These are phyloP conservation scores for Dermolepida albohirtum DNA, from an alignment of 2,888 invertebrate genomes.

Conservation along the genomic window DNA sequence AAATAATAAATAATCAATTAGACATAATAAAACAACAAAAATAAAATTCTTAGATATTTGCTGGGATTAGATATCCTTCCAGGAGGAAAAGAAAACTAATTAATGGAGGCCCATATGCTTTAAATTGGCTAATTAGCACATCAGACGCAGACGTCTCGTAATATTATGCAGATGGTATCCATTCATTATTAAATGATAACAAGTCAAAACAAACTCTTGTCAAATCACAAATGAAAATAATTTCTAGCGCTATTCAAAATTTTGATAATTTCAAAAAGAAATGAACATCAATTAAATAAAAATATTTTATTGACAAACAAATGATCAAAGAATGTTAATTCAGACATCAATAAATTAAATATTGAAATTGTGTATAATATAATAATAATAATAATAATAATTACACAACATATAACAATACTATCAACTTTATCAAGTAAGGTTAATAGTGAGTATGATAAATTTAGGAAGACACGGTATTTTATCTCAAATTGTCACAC, in stretches of 20 bases:
- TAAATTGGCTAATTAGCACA: constrained; percentile 44
- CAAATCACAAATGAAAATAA: constrained; percentile 49
- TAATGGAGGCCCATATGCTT: neutral
- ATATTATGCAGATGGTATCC: constrained; percentile 46
- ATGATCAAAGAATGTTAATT: constrained; percentile 31
- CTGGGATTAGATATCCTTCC: neutral
- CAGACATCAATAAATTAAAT: neutral
- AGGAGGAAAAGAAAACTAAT: constrained; percentile 13
- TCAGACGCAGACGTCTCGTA: constrained; percentile 49
- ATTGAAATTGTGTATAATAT: too few relatives aligned
- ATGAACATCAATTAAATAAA: constrained; percentile 46
- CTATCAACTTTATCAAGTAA: too few relatives aligned
- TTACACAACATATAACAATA: constrained; percentile 24
- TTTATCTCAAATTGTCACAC: constrained; percentile 44
- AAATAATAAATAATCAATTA: neutral
- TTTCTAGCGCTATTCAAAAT: constrained; percentile 48
- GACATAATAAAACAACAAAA: neutral
- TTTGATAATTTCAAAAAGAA: constrained; percentile 48
- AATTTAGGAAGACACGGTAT: constrained; percentile 46
- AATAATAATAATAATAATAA: neutral
- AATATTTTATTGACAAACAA: too few relatives aligned
- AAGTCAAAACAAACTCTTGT: constrained; percentile 46
- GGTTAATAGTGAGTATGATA: constrained; percentile 40
- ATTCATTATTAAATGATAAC: constrained; percentile 43
- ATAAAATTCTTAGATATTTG: neutral